Conservation (phyloP, 2,797 vertebrate species). For the Gephyroberyx darwinii region DNA sequence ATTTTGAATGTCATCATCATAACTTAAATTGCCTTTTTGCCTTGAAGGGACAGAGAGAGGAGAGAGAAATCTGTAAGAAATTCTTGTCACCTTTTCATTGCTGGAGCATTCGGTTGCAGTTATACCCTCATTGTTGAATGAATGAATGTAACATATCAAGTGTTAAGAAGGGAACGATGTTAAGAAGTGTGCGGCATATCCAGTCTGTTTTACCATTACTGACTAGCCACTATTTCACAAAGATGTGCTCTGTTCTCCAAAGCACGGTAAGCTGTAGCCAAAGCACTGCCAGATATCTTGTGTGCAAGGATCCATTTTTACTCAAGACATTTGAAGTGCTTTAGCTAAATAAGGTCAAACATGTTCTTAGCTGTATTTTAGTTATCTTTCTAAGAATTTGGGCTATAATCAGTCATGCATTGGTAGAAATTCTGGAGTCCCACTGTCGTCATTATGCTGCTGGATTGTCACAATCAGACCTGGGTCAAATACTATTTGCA, state of each 20-base stretch:
- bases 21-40: slow-evolving; percentile 33
- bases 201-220: not conserved
- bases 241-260: not conserved
- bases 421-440: not conserved
- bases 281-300: slow-evolving; percentile 14
- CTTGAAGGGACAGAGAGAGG: slow-evolving; percentile 17
- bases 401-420: slow-evolving; percentile 9
- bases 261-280: not conserved
- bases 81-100: slow-evolving; percentile 22
- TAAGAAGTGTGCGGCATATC: not conserved
- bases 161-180: slow-evolving; percentile 1
- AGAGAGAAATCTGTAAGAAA: not conserved
- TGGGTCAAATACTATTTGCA: not conserved
- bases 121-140: not conserved
- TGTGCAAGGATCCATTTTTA: slow-evolving; percentile 24
- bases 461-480: not conserved
- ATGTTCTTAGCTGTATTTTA: slow-evolving; percentile 11
- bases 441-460: not conserved
- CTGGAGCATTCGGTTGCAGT: slow-evolving; percentile 19
- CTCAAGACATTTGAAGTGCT: slow-evolving; percentile 16
- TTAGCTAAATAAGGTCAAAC: not conserved
- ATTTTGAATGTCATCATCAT: slow-evolving; percentile 36
- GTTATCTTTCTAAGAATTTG: not conserved
- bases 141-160: slow-evolving; percentile 5
- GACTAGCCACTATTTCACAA: not conserved